Evolutionary conservation across 2,888 invertebrate species (phyloP).

Genomic region (Drosophila multiciliata): DNA sequence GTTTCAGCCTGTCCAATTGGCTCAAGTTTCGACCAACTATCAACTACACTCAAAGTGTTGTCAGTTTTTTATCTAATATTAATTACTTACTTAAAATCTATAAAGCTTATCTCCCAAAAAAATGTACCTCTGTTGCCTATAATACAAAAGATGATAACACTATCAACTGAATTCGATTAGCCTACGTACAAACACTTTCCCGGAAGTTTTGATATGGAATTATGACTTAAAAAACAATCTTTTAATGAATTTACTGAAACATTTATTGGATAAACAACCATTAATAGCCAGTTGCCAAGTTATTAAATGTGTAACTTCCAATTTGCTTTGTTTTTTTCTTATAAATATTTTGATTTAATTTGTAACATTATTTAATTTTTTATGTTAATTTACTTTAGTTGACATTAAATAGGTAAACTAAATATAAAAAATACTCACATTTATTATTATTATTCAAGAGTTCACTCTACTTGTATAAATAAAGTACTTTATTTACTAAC

Average conservation of each 20-base stretch:
- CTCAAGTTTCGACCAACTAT: slow-evolving; percentile 14
- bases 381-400: too few relatives aligned
- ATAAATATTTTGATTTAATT: too few relatives aligned
- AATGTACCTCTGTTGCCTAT: background rate
- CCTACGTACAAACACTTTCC: too few relatives aligned
- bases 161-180: background rate
- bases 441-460: background rate
- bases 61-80: slow-evolving; percentile 10
- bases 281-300: background rate
- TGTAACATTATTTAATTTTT: too few relatives aligned
- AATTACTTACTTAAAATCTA: slow-evolving; percentile 10
- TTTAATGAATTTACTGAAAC: background rate
- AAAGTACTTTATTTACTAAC: background rate
- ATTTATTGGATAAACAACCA: background rate
- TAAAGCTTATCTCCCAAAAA: background rate
- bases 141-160: background rate
- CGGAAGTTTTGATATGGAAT: background rate
- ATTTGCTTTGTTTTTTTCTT: background rate
- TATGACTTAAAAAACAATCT: background rate
- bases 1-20: slow-evolving; percentile 11
- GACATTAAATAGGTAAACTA: background rate
- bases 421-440: background rate
- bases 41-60: slow-evolving; percentile 38
- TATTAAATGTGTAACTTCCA: background rate
- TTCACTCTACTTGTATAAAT: background rate